Conservation (phyloP, 2,888 invertebrate genomes). For the Idaea straminata region DNA sequence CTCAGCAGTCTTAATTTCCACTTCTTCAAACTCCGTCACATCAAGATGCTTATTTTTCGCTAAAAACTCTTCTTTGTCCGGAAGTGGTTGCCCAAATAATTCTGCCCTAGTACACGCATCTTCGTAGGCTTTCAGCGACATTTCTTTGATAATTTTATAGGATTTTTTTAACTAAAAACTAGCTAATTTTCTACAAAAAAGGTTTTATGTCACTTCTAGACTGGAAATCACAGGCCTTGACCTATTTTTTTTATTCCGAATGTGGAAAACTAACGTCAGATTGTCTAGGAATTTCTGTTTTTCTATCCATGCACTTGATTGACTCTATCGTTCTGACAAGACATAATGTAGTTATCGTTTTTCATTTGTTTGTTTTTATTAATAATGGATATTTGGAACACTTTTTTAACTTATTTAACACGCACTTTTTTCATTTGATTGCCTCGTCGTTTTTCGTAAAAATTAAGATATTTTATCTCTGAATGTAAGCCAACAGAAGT, state of each 20-base stretch:
- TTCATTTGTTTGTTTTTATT: not conserved
- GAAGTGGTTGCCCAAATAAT: slow-evolving; percentile 85
- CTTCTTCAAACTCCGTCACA: slow-evolving; percentile 77
- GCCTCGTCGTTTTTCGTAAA: not conserved
- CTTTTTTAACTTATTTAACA: not conserved
- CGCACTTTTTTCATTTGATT: not conserved
- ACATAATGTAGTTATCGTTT: not conserved
- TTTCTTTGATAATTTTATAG: slow-evolving; percentile 36
- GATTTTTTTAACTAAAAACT: slow-evolving; percentile 11
- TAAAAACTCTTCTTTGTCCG: slow-evolving; percentile 84
- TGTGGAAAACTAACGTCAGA: not conserved
- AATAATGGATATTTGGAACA: not conserved
- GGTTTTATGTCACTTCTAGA: slow-evolving; percentile 12
- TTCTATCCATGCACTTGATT: not conserved
- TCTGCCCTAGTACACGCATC: slow-evolving; percentile 90
- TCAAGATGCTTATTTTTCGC: slow-evolving; percentile 77
- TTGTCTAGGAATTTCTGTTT: not conserved
- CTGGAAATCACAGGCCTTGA: slow-evolving; percentile 33
- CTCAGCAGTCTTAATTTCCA: slow-evolving; percentile 69
- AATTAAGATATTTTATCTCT: not conserved
- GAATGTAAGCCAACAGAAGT: not conserved
- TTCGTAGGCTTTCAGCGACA: slow-evolving; percentile 85
- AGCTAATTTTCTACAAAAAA: slow-evolving; percentile 9
- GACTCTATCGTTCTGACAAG: not conserved
- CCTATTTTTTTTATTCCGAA: slow-evolving; percentile 14